Conservation (phyloP, 2,113 vertebrate genomes). For the Hippocampus guttulatus region DNA sequence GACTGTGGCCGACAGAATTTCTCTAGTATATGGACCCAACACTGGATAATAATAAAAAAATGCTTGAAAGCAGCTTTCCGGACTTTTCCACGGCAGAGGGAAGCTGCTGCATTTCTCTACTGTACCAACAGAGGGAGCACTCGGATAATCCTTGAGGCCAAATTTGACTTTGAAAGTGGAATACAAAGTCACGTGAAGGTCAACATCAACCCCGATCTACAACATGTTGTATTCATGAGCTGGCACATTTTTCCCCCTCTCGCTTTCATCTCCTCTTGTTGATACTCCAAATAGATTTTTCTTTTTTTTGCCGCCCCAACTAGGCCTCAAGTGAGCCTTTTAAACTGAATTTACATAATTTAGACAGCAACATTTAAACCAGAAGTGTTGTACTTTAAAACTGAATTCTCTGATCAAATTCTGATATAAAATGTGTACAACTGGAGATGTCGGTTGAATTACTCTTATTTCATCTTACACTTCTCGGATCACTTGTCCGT, state of each 20-base stretch:
- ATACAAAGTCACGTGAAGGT: not conserved
- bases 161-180: not conserved
- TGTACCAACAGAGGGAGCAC: slow-evolving; percentile 35
- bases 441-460: not conserved
- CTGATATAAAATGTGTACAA: not conserved
- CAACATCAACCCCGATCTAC: not conserved
- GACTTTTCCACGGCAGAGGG: too few relatives aligned
- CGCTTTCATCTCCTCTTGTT: slow-evolving; percentile 1
- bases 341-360: not conserved
- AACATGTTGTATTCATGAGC: slow-evolving; percentile 9
- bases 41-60: too few relatives aligned
- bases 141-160: slow-evolving; percentile 29
- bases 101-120: not conserved
- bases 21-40: too few relatives aligned
- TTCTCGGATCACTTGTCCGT: not conserved
- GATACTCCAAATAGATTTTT: not conserved
- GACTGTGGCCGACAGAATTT: too few relatives aligned
- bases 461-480: not conserved
- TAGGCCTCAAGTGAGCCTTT: not conserved
- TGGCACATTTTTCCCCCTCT: not conserved
- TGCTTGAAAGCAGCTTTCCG: not conserved
- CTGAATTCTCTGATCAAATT: not conserved
- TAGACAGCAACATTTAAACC: not conserved
- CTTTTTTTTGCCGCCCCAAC: not conserved
- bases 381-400: not conserved